A percentile compares a stretch with the other conserved stretches of the same genome.
These are phyloP conservation scores for Clarias gariepinus DNA, from an alignment of 2,113 vertebrate genomes.

Conservation along the genomic window DNA sequence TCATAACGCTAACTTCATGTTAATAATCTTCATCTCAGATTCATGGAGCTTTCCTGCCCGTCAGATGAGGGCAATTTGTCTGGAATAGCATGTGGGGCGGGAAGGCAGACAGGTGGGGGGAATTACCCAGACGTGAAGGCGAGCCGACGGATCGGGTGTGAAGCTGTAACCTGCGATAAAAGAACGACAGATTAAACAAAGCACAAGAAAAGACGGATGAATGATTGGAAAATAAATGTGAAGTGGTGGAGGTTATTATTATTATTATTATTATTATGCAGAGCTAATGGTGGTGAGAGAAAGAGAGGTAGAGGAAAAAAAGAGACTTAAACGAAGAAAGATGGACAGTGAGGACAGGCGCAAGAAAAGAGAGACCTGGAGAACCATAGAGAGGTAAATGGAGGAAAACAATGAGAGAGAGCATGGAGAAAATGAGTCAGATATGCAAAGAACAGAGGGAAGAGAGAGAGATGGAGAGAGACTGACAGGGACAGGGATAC, in stretches of 20 bases:
- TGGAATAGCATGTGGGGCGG: not conserved
- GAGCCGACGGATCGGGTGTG: not conserved
- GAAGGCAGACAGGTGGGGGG: not conserved
- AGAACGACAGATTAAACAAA: not conserved
- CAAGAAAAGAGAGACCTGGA: not conserved
- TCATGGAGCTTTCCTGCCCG: not conserved
- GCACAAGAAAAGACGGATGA: too few species aligned
- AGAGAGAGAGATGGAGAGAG: not conserved
- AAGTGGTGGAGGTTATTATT: not conserved
- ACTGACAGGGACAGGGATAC: not conserved
- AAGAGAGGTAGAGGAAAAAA: not conserved
- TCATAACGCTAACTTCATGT: slow-evolving; percentile 20
- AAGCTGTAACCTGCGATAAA: not conserved
- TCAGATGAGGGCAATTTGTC: not conserved
- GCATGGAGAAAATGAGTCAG: not conserved
- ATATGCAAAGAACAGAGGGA: not conserved
- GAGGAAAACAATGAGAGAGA: not conserved
- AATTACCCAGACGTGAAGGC: slow-evolving; percentile 8
- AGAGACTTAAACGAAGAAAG: not conserved
- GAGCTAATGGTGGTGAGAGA: not conserved
- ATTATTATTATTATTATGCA: not conserved
- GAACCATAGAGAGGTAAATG: too few species aligned
- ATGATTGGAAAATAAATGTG: not conserved
- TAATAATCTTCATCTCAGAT: slow-evolving; percentile 19
- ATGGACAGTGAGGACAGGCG: not conserved